Base-by-base conservation (phyloP, 2,797 vertebrate genomes). In the Neosilurus hyrtlii region DNA sequence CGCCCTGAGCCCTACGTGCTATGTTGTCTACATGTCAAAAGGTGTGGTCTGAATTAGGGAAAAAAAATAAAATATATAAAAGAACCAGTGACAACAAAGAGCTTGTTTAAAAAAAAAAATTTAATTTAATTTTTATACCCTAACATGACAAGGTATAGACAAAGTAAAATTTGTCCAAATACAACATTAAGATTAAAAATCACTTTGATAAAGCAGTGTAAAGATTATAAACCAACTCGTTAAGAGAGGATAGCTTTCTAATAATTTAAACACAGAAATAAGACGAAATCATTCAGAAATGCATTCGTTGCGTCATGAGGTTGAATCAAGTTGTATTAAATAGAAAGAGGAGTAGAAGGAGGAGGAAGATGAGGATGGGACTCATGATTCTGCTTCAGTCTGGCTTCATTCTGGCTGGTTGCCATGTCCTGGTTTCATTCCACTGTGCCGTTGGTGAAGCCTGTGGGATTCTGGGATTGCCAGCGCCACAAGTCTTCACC, bases 401-500 rank as follows among this genome's bases (percentile, higher is more conserved):
- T 5, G 14, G 74, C 37, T 76, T 61, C 11, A 6, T 16, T 65
- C 30, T 24, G 14, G 76, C 76, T 52, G 76, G 37, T 78, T 9
- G n/a, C 26, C 61, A 26, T 3, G 15, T 78, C 72, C 49, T 52
- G 18, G 37, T 14, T 59, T 88, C 78, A 79, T 59, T 71, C 49
- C 30, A 59, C 49, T 3, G 80, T 57, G 73, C 89, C 87, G 0
- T 89, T 91, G 83, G 93, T 91, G 90, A 97, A 99, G 72, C 97
- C 98, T 0, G 88, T 93, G 68, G 98, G 97, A 85, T 99, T 99
- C 90, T 93, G 94, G 86, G 95, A 95, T 91, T 99, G 97, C 98
- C 98, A 99, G 71, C 96, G 94, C 98, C 98, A 99, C 57, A 99
- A 90, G 88, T 99, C 98, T 89, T 96, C 96, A 88, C 98, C 98